Conservation (phyloP, 2,888 invertebrate genomes). For the Masnerella sp. region DNA sequence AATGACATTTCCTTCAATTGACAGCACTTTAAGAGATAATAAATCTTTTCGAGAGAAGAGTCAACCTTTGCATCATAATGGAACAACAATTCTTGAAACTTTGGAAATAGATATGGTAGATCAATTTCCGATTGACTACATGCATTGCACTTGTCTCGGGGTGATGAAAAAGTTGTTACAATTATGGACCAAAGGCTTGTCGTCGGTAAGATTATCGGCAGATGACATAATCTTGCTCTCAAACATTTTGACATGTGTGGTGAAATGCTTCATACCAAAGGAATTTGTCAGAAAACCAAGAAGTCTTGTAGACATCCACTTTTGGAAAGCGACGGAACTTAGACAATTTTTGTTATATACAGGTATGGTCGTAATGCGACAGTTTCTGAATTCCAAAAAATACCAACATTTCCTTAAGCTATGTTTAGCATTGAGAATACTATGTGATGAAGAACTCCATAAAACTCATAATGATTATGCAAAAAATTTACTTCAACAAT, state of each 20-base stretch:
- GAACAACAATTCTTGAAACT: conserved; percentile 16
- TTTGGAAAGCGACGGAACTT: conserved; percentile 65
- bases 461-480: conserved; percentile 34
- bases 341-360: no score
- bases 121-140: conserved; percentile 31
- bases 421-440: conserved; percentile 53
- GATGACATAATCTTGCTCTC: conserved; percentile 27
- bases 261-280: conserved; percentile 27
- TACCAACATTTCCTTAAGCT: conserved; percentile 62
- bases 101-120: conserved; percentile 30
- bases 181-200: conserved; percentile 13
- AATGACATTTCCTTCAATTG: conserved; percentile 22
- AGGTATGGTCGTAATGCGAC: conserved; percentile 15
- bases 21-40: conserved; percentile 17
- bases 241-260: conserved; percentile 4
- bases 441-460: conserved; percentile 23
- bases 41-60: conserved; percentile 11
- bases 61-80: conserved; percentile 16
- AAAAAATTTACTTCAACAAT: conserved; percentile 37
- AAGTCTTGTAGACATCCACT: conserved; percentile 29
- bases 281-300: no score
- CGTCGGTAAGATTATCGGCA: conserved; percentile 2
- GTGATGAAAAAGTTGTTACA: conserved; percentile 11
- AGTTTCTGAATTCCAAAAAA: conserved; percentile 10
- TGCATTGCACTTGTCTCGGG: conserved; percentile 30